Evolutionary conservation across 1,140 invertebrate genomes (phyloP).

Genomic region (Ips typographus): DNA sequence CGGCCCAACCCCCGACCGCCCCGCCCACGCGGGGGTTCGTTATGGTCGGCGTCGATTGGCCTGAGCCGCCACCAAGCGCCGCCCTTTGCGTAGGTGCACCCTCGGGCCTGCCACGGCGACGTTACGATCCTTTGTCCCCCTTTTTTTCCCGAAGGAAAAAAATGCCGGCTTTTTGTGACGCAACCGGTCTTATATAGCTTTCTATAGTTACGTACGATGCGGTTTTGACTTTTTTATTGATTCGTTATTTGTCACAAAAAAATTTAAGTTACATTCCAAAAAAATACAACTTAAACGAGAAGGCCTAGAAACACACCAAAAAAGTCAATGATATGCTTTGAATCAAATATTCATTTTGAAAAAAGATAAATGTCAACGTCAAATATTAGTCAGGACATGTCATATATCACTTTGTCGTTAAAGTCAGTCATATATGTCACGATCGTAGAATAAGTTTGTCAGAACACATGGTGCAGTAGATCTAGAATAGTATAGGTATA

Average conservation of each 20-base stretch:
- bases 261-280: background rate
- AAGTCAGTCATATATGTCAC: background rate
- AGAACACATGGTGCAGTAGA: no score
- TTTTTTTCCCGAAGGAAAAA: background rate
- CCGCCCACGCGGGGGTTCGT: constrained; percentile 24
- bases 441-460: constrained; percentile 1
- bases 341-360: no score
- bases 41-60: constrained; percentile 4
- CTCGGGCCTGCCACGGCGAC: background rate
- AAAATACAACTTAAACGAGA: background rate
- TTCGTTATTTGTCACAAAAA: no score
- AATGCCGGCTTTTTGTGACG: constrained; percentile 10
- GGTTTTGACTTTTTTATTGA: background rate
- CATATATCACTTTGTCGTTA: no score
- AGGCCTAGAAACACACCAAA: constrained; percentile 10
- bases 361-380: no score
- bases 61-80: background rate
- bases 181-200: constrained; percentile 5
- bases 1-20: constrained; percentile 25
- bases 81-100: constrained; percentile 24
- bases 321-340: no score
- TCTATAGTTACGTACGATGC: constrained; percentile 2
- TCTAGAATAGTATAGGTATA: no score
- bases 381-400: no score
- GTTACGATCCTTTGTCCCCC: constrained; percentile 19